Evolutionary conservation across 2,113 vertebrate genomes (phyloP).

Genomic region (Orcinus orca): DNA sequence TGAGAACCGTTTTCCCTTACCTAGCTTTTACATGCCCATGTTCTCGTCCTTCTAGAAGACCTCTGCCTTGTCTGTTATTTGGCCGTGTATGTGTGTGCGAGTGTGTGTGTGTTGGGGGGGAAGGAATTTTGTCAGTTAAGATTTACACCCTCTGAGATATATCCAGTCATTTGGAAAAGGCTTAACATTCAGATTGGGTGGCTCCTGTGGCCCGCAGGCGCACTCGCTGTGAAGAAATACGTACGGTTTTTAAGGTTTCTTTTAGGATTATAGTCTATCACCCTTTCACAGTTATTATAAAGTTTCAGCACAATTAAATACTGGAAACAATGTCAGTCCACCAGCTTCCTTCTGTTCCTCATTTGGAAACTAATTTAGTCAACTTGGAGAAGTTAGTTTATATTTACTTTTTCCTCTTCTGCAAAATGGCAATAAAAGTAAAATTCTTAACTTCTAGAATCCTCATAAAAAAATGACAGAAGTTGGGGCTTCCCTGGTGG

Average conservation of each 20-base stretch:
- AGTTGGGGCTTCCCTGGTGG: not conserved
- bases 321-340: not conserved
- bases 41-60: not conserved
- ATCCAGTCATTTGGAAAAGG: not conserved
- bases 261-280: not conserved
- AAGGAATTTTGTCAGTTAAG: not conserved
- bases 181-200: not conserved
- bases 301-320: not conserved
- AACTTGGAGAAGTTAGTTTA: not conserved
- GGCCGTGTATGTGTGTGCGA: not conserved
- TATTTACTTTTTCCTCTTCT: not conserved
- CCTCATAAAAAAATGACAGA: not conserved
- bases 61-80: not conserved
- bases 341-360: not conserved
- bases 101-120: not conserved
- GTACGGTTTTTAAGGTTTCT: not conserved
- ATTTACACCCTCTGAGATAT: not conserved
- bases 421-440: not conserved
- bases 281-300: not conserved
- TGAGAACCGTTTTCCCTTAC: not conserved
- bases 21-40: not conserved
- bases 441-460: not conserved
- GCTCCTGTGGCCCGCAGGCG: not conserved
- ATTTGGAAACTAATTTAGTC: not conserved
- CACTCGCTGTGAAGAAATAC: not conserved